Base-by-base conservation (phyloP, 2,113 vertebrate genomes). In the Archilochus colubris region DNA sequence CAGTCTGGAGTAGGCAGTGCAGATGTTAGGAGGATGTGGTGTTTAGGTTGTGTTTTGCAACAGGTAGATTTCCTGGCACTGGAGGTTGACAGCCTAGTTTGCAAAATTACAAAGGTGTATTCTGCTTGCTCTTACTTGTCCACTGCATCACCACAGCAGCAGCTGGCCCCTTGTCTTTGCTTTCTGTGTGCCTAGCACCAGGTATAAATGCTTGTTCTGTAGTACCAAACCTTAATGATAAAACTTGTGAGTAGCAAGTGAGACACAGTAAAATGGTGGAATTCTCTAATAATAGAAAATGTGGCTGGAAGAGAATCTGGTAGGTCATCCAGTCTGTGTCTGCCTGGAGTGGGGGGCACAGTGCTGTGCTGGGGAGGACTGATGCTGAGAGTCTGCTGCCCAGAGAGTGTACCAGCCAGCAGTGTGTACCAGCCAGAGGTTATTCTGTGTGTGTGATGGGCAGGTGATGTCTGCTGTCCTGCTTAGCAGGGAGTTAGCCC, bases 51-150 rank as follows among this genome's bases (percentile, higher is more conserved):
- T 24, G 16, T 96, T 96, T 97, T 92, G 93, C 77, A 96, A 75
- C 89, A 94, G 92, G 87, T 92, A 89, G 68, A 43, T 85, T 89
- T 94, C 84, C 90, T 95, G 92, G 91, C 81, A 84, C 69, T 76
- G 62, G 30, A 85, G 76, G 66, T 31, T 25, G 31, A 69, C 61
- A 82, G 74, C 87, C 77, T 67, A n/a, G 86, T 87, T 94, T 95
- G 91, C 93, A 93, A 51, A 81, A 68, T 68, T 19, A n/a, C 31
- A 8, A 13, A 92, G 86, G 50, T 33, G 54, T 54, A 44, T 58
- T 88, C 74, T 93, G 67, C 87, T 58, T 93, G 93, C 74, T 82
- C 77, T 85, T 69, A 62, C 93, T 48, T 0, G 78, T 57, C 43
- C 1, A 0, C 63, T 82, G 82, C 70, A 44, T 76, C 88, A 16